Percentiles rank a stretch among this genome's conserved stretches.
These are phyloP conservation scores for Clarias gariepinus DNA, from an alignment of 2,113 vertebrate species.

Conservation along the genomic window DNA sequence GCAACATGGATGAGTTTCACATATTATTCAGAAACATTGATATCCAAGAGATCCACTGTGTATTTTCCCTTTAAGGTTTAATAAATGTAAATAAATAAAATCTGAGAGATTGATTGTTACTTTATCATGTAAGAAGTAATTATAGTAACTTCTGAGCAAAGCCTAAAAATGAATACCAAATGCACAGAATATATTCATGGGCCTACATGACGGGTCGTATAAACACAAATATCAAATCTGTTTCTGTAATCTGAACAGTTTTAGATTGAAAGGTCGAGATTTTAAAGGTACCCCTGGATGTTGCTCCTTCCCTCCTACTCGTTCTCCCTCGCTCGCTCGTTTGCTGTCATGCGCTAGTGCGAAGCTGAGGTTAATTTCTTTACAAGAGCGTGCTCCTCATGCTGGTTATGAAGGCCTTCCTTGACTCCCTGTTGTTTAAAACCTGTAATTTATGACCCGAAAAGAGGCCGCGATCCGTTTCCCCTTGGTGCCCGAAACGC, in stretches of 20 bases:
- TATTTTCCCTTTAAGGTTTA: neutral
- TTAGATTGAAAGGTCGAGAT: constrained; percentile 38
- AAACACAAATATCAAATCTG: constrained; percentile 30
- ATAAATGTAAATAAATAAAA: neutral
- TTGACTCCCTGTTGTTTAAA: constrained; percentile 60
- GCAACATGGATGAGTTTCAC: neutral
- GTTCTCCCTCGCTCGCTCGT: constrained; percentile 17
- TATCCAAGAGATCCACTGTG: neutral
- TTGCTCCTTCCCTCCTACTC: constrained; percentile 20
- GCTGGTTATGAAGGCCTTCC: constrained; percentile 56
- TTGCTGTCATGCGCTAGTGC: constrained; percentile 26
- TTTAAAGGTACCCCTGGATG: constrained; percentile 20
- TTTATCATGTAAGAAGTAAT: neutral
- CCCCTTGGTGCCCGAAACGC: constrained; percentile 51
- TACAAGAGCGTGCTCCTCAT: constrained; percentile 52
- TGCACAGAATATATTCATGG: constrained; percentile 2
- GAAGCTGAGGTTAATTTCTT: constrained; percentile 58
- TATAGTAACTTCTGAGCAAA: neutral
- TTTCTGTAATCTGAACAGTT: constrained; percentile 33
- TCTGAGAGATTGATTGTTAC: neutral
- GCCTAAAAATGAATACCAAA: neutral
- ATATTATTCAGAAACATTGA: neutral
- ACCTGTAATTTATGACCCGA: constrained; percentile 57
- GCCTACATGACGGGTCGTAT: neutral
- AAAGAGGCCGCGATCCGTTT: constrained; percentile 54